phyloP scores from a whole-genome alignment of 1,140 invertebrate genomes.

The Reticulitermes speratus region DNA sequence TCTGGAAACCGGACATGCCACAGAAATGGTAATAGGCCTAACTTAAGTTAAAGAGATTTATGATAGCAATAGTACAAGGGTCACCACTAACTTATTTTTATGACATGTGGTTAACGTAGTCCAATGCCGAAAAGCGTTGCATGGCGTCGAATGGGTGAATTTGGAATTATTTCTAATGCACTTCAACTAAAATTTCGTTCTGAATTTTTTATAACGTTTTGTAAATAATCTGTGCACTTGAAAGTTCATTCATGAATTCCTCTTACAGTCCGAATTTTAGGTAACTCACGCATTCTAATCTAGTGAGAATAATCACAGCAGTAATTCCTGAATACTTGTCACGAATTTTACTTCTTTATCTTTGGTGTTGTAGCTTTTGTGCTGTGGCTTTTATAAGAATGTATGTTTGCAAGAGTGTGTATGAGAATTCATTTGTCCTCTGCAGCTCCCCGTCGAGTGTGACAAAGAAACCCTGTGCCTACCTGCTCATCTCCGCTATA shows the following conservation, averaged over 20 bases:
- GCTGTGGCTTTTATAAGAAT: background rate
- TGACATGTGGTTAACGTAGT: too few relatives aligned
- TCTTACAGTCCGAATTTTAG: background rate
- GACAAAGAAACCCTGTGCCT: background rate
- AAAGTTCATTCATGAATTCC: background rate
- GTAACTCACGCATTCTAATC: background rate
- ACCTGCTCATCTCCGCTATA: background rate
- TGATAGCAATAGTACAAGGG: too few relatives aligned
- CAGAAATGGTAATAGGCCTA: too few relatives aligned
- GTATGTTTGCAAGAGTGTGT: background rate
- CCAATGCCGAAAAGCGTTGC: too few relatives aligned
- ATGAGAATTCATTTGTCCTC: slow-evolving; percentile 13
- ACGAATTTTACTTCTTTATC: background rate
- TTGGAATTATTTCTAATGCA: background rate
- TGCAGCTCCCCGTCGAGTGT: background rate
- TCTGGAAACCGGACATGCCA: too few relatives aligned
- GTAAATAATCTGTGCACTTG: background rate
- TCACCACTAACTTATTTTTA: too few relatives aligned
- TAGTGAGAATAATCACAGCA: background rate
- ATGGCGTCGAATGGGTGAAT: too few relatives aligned
- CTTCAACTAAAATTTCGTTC: background rate
- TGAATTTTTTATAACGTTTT: background rate
- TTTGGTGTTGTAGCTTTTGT: background rate
- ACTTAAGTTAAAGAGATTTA: too few relatives aligned
- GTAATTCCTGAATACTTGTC: background rate